Base-by-base conservation (phyloP, 2,888 invertebrate species). In the Dorcus parallelipipedus region DNA sequence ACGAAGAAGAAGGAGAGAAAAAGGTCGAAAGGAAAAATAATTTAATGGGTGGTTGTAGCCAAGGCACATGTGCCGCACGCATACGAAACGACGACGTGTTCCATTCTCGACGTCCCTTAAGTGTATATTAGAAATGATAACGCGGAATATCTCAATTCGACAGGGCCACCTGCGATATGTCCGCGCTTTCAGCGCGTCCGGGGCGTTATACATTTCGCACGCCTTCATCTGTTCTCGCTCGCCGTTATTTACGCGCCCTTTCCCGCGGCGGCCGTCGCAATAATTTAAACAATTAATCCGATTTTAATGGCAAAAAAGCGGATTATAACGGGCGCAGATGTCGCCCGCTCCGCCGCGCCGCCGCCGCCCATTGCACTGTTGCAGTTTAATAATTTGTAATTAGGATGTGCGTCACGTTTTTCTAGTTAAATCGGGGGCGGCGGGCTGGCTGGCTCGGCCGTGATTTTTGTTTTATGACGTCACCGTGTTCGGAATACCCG, bases 321-420 rank as follows among this genome's bases (percentile, higher is more conserved):
- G 52, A 55, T 54, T 39, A 48, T 59, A 59, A 14, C 33, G 49
- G 50, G 52, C 33, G 49, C 55, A 55, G 55, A 55, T 55, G 59
- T 54, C 47, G 39, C 23, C 10, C 49, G 38, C 20, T 20, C 20
- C 20, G 20, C 20, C 20, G 20, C 20, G 38, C 45, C 20, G 1
- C 20, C 20, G 20, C 20, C 20, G 20, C 20, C 41, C 45, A 38
- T 47, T 47, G 52, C 47, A 58, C 45, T 48, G 64, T 63, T 62
- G 69, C 69, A 67, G 69, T 71, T 69, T 71, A 71, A 74, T 76
- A 73, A 76, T 74, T 71, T 67, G 72, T 75, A 73, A 75, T 75
- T 74, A 73, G 68, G 70, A 76, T 76, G 75, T 71, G 71, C 73
- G 72, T 75, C 76, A 76, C 76, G 76, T 76, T 76, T 76, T 76